Conservation (phyloP, 2,113 vertebrate species). For the Lepus europaeus region DNA sequence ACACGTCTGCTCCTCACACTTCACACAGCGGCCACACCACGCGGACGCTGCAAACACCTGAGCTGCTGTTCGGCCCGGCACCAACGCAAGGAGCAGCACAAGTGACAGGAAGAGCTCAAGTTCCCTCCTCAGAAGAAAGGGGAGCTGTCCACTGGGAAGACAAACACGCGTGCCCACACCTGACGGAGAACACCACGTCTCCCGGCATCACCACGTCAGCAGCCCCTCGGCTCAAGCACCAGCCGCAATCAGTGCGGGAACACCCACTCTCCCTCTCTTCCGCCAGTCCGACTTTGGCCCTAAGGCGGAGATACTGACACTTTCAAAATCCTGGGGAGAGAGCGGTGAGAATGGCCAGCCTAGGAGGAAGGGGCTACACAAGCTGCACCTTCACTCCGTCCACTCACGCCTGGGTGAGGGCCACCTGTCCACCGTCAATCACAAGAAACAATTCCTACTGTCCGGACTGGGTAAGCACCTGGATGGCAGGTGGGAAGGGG, state of each 20-base stretch:
- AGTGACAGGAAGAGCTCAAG: neutral
- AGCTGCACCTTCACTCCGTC: rapidly evolving
- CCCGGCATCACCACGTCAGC: rapidly evolving
- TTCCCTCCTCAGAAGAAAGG: neutral
- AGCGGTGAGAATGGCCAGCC: neutral
- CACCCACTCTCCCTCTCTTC: neutral
- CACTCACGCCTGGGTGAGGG: too few species aligned
- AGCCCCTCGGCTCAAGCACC: neutral
- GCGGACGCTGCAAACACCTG: neutral
- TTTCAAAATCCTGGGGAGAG: rapidly evolving
- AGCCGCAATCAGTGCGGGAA: rapidly evolving
- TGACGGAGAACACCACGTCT: rapidly evolving
- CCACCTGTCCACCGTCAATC: rapidly evolving
- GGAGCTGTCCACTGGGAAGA: neutral
- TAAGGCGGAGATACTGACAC: neutral
- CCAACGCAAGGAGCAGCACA: neutral
- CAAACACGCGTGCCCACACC: too few species aligned
- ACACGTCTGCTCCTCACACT: neutral
- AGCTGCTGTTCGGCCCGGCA: neutral
- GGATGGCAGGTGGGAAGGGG: neutral
- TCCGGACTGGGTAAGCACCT: rapidly evolving
- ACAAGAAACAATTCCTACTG: neutral
- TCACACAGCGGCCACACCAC: neutral
- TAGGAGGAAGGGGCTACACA: neutral
- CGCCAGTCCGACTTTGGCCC: too few species aligned